phyloP scores from a whole-genome alignment of 2,113 vertebrate species.

The Apteryx owenii region DNA sequence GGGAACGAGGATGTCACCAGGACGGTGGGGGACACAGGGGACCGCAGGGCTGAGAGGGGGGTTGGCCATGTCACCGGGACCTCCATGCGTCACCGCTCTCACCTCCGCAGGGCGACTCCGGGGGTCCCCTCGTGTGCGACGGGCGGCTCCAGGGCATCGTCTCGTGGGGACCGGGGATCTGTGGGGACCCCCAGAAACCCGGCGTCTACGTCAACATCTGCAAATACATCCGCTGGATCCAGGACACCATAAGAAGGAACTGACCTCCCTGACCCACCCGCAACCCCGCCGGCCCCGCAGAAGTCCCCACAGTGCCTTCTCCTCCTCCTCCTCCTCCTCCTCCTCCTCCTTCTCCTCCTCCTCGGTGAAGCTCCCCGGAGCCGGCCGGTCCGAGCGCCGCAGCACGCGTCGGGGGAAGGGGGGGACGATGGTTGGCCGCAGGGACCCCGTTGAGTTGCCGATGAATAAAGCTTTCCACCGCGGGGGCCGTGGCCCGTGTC shows the following conservation, averaged over 20 bases:
- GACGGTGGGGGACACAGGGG: too few species aligned
- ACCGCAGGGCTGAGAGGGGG: too few species aligned
- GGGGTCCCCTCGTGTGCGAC: not conserved
- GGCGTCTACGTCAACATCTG: not conserved
- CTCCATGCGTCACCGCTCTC: fast-evolving
- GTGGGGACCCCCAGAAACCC: not conserved
- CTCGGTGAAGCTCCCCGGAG: not conserved
- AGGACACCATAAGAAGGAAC: not conserved
- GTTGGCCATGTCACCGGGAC: not conserved
- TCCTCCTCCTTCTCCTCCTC: not conserved
- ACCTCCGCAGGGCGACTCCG: not conserved
- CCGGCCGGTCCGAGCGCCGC: not conserved
- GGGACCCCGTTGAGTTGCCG: not conserved
- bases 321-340: not conserved
- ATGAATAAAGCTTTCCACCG: not conserved
- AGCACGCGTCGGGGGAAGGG: not conserved
- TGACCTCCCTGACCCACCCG: not conserved
- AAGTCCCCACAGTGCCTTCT: not conserved
- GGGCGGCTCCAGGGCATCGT: not conserved
- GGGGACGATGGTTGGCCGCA: not conserved
- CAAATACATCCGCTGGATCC: not conserved
- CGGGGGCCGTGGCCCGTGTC: not conserved
- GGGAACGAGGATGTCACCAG: too few species aligned
- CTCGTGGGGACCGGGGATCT: not conserved
- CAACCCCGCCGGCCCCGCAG: fast-evolving